Evolutionary conservation across 2,888 invertebrate species (phyloP), one percentile per base, ranked within the genome.

Genomic region (Harmothoe impar): DNA sequence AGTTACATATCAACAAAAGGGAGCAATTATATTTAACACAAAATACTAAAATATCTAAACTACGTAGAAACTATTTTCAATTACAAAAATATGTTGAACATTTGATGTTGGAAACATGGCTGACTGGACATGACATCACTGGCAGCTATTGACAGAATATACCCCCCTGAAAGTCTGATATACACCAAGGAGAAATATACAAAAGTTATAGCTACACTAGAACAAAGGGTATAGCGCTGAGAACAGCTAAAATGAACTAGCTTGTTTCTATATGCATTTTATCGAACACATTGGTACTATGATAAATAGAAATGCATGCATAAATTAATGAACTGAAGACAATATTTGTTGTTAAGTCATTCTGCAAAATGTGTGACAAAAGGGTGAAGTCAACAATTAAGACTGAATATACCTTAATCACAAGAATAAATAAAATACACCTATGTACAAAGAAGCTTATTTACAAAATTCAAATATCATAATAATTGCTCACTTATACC

Each of bases 391-490:
- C 62, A 5, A 62, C n/a, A 62, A 62, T 29, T 29, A 25, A 15
- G 20, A 25, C 72, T 72, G 29, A n/a, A 29, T 15, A 29, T 15
- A 29, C 29, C 31, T 29, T 17, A 72, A 72, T 25, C 72, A 15
- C 29, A 72, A 29, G 72, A 72, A 72, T 72, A 72, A 72, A 72
- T 72, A 72, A 72, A 72, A 29, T 29, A 72, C 72, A 72, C 25
- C 72, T 72, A 72, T 72, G 5, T 72, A 72, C 72, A 72, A 72
- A 72, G 25, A 29, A 72, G 25, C 1, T 15, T 62, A 62, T 62
- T 20, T 62, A 62, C 62, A 62, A 1, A 62, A 62, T 12, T 62
- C 62, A 62, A 1, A 62, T 62, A 72, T 25, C 31, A 72, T 72
- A 23, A 29, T 15, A 3, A 17, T 72, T 72, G 25, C 25, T 25